Conservation (phyloP, 2,888 invertebrate genomes). For the Apodemia hepburni region DNA sequence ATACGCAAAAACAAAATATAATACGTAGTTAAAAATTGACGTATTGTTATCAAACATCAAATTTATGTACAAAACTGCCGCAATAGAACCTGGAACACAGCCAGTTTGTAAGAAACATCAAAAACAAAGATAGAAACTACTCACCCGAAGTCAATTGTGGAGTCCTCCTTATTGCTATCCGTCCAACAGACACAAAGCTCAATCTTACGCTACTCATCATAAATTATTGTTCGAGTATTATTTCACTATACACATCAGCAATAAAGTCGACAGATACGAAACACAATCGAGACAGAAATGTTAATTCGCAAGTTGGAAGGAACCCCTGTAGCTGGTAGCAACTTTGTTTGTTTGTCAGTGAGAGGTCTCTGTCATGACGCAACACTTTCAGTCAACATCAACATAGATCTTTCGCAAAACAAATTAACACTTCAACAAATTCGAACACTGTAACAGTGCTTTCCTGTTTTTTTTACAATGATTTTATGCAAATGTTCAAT, state of each 20-base stretch:
- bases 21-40: conserved; percentile 36
- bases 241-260: conserved; percentile 62
- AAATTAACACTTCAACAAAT: conserved; percentile 37
- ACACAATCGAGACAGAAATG: conserved; percentile 55
- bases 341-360: conserved; percentile 78
- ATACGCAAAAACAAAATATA: conserved; percentile 28
- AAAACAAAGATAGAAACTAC: conserved; percentile 35
- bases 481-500: conserved; percentile 56
- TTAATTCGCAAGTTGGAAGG: conserved; percentile 32
- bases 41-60: conserved; percentile 67
- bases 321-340: conserved; percentile 40
- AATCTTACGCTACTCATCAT: conserved; percentile 76
- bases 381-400: conserved; percentile 76
- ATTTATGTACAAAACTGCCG: conserved; percentile 43
- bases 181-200: conserved; percentile 71
- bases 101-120: conserved; percentile 47
- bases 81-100: conserved; percentile 53
- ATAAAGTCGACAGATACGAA: conserved; percentile 48
- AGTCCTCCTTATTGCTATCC: conserved; percentile 71
- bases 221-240: conserved; percentile 40
- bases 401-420: conserved; percentile 55
- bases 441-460: conserved; percentile 66
- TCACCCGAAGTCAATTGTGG: conserved; percentile 68
- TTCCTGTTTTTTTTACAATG: conserved; percentile 60
- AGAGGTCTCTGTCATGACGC: conserved; percentile 78